These are phyloP conservation scores for Ceryle rudis DNA, from an alignment of 2,797 vertebrate genomes.

Conservation along the genomic window DNA sequence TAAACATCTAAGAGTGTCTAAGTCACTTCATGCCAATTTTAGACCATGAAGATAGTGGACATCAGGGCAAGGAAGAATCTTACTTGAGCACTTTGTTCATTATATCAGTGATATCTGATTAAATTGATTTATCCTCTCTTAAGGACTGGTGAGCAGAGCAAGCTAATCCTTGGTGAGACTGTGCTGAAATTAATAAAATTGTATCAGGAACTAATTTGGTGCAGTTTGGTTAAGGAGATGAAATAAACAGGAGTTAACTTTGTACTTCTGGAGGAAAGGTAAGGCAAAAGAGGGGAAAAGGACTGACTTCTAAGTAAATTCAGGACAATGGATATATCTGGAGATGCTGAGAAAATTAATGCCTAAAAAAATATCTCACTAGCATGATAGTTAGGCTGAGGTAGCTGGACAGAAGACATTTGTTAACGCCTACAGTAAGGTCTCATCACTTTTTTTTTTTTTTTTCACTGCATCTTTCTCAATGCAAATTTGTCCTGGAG, in stretches of 20 bases:
- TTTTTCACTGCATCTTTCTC: not conserved
- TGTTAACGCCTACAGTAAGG: not conserved
- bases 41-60: not conserved
- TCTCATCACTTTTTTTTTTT: accelerated
- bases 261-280: not conserved
- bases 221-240: not conserved
- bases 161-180: not conserved
- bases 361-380: not conserved
- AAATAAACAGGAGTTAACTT: not conserved
- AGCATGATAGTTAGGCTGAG: not conserved
- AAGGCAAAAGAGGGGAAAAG: not conserved
- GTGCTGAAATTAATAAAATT: not conserved
- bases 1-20: not conserved
- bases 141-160: not conserved
- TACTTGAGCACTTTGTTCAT: not conserved
- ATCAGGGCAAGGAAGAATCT: not conserved
- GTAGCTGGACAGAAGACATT: not conserved
- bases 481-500: not conserved
- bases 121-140: not conserved
- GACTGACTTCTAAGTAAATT: not conserved
- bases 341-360: not conserved
- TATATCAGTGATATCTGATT: not conserved
- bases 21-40: not conserved
- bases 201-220: not conserved
- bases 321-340: not conserved